Evolutionary conservation across 1,140 invertebrate genomes (phyloP).

Genomic region (Hyles vespertilio): DNA sequence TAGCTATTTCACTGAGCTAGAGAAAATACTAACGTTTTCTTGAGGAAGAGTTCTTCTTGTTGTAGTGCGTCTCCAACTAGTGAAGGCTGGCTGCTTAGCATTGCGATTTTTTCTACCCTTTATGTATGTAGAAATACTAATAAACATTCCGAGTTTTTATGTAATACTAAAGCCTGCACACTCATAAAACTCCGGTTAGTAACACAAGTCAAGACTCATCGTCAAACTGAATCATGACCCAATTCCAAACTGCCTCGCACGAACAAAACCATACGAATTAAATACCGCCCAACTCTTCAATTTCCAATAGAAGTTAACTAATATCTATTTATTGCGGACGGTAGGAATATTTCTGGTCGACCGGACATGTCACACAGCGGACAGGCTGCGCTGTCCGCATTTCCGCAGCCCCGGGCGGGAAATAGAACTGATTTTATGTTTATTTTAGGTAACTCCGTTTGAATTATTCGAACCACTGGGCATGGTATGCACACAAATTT

Average conservation of each 20-base stretch:
- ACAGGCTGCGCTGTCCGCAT: constrained; percentile 39
- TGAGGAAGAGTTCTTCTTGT: too few species aligned
- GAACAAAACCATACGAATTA: background rate
- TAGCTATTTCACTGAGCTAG: too few species aligned
- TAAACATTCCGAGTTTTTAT: too few species aligned
- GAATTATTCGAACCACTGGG: constrained; percentile 34
- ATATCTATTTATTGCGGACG: constrained; percentile 26
- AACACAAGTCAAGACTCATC: background rate
- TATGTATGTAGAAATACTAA: too few species aligned
- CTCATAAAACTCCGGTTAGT: too few species aligned
- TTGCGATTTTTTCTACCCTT: too few species aligned
- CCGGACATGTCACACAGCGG: constrained; percentile 44
- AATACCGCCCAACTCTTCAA: too few species aligned
- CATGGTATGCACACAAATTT: constrained; percentile 2
- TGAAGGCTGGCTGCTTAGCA: too few species aligned
- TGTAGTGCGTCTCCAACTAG: too few species aligned
- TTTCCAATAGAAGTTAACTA: constrained; percentile 18
- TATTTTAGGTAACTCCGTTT: constrained; percentile 41
- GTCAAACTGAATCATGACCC: background rate
- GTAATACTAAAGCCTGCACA: too few species aligned
- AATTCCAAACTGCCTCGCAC: background rate
- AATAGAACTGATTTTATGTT: constrained; percentile 44
- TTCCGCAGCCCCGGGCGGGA: constrained; percentile 36
- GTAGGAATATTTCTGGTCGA: constrained; percentile 31
- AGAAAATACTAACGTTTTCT: too few species aligned